Base-by-base conservation (phyloP, 2,888 invertebrate species). In the Apodemia hepburni region DNA sequence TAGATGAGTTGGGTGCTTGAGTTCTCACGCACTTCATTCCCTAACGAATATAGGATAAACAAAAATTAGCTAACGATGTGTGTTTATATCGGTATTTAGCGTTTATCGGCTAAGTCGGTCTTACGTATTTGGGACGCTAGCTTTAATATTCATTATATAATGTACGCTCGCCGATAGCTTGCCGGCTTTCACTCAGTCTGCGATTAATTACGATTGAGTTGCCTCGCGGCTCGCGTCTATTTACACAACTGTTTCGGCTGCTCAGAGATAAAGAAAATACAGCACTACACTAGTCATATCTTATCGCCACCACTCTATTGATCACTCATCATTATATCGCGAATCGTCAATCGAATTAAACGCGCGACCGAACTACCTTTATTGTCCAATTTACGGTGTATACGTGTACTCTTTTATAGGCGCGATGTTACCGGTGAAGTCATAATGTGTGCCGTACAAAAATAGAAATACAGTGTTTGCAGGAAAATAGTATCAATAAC, bases 401-500 rank as follows among this genome's bases (percentile, higher is more conserved):
- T 45, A 45, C 45, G 45, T 45, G 45, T 45, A 45, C 45, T 45
- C 45, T 45, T 45, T 78, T 81, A 81, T 80, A 81, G 78, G 74
- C 83, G 85, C 84, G 84, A 87, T 87, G 89, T 81, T 85, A 85
- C 86, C 85, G 83, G 85, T 87, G 88, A 88, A 88, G 82, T 88
- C 88, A 89, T 90, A 84, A 88, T 87, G 89, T 87, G 89, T 78
- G 85, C 78, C 75, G 82, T 79, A 79, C 87, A 73, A 80, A 89
- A 91, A 91, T 89, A 89, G 90, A 89, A 82, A 78, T 75, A 85
- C 80, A 80, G 82, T 85, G 87, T 84, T 85, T 84, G 83, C 86
- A 86, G 88, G 89, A 89, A 91, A 89, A 88, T 84, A 86, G 82
- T 84, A 83, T 86, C 82, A 87, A 87, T 86, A 84, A 85, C 84